These are phyloP conservation scores for Rhinolophus ferrumequinum DNA, from an alignment of 2,113 vertebrate genomes.

Conservation along the genomic window DNA sequence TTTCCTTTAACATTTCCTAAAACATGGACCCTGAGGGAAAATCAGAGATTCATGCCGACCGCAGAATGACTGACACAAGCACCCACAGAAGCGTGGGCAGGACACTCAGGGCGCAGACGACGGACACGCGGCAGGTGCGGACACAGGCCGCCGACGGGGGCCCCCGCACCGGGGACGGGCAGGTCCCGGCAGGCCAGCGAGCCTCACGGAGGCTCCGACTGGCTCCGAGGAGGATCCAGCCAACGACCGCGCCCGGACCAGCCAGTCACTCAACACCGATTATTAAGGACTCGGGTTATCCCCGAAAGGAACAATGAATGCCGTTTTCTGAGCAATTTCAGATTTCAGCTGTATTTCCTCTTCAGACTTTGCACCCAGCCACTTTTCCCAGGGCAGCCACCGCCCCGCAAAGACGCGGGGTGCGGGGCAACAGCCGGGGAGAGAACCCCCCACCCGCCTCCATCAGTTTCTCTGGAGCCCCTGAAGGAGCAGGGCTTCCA, in stretches of 20 bases:
- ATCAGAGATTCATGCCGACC: neutral
- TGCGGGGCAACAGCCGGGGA: neutral
- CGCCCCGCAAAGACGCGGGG: neutral
- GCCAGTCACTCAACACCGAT: conserved; percentile 8
- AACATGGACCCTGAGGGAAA: neutral
- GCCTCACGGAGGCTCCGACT: neutral
- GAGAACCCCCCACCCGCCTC: neutral
- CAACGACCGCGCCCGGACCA: neutral
- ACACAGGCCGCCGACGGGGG: too few species aligned
- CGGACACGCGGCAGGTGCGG: too few species aligned
- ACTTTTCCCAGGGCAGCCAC: neutral
- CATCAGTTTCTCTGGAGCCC: neutral
- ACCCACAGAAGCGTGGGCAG: neutral
- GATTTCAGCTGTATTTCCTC: neutral
- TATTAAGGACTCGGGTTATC: neutral
- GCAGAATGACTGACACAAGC: neutral
- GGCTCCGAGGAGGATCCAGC: neutral
- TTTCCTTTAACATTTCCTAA: neutral
- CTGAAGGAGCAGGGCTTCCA: neutral
- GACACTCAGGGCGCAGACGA: too few species aligned
- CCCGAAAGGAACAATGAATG: neutral
- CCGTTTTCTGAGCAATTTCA: neutral
- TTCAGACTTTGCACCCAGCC: neutral
- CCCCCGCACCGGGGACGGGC: too few species aligned
- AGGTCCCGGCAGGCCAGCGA: too few species aligned